Evolutionary conservation across 2,113 vertebrate genomes (phyloP).

Genomic region (Sturnira hondurensis): DNA sequence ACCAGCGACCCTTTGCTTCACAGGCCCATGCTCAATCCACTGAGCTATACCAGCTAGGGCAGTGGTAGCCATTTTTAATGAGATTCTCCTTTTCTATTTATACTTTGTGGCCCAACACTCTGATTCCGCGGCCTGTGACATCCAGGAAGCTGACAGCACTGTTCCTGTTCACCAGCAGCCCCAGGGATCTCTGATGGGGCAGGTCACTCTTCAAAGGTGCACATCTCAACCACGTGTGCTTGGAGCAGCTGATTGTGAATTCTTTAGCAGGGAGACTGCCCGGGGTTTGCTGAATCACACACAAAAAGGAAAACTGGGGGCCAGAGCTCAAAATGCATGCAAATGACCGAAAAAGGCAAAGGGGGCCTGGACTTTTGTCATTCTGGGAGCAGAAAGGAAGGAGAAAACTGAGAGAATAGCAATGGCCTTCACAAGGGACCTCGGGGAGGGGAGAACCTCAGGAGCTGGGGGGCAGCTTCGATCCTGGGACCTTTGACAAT

Average conservation of each 20-base stretch:
- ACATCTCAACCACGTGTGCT: neutral
- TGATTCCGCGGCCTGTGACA: neutral
- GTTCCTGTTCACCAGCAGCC: neutral
- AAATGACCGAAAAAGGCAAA: neutral
- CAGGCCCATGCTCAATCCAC: too few relatives aligned
- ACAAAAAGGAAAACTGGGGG: neutral
- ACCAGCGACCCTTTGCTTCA: too few relatives aligned
- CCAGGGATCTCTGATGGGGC: neutral
- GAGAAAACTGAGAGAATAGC: neutral
- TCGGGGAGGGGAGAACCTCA: too few relatives aligned
- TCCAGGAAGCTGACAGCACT: neutral
- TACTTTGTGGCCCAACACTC: neutral
- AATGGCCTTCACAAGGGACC: neutral
- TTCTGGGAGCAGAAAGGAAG: neutral
- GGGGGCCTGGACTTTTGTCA: neutral
- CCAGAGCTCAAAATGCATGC: neutral
- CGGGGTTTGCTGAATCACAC: neutral
- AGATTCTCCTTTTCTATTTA: neutral
- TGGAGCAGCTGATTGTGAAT: neutral
- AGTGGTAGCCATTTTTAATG: neutral
- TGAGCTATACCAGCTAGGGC: too few relatives aligned
- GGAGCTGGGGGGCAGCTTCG: neutral
- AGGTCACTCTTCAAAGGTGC: neutral
- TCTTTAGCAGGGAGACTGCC: neutral
- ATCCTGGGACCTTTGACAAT: neutral